Evolutionary conservation across 2,888 invertebrate genomes (phyloP).

Genomic region (Zeuzera pyrina): DNA sequence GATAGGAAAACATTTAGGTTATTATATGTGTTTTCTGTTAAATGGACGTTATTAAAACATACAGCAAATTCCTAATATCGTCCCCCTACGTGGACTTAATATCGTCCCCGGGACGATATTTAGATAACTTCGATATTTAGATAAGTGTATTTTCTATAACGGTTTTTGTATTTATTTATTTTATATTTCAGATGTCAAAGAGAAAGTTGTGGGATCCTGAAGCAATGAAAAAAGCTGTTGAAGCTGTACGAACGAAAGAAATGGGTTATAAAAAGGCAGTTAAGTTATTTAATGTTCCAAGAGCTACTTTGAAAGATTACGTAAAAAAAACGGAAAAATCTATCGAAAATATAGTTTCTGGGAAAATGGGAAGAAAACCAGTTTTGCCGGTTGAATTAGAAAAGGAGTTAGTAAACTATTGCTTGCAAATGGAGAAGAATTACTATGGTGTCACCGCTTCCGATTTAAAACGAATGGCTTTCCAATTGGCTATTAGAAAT

Average conservation of each 20-base stretch:
- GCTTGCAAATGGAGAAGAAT: slow-evolving; percentile 11
- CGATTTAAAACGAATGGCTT: slow-evolving; percentile 8
- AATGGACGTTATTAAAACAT: too few species aligned
- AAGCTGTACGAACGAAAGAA: slow-evolving; percentile 12
- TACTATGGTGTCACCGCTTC: slow-evolving; percentile 8
- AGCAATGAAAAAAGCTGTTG: slow-evolving; percentile 11
- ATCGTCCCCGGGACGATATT: too few species aligned
- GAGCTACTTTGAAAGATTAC: slow-evolving; percentile 14
- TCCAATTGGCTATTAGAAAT: slow-evolving; percentile 5
- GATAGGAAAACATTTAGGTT: too few species aligned
- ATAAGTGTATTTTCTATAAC: too few species aligned
- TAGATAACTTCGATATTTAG: too few species aligned
- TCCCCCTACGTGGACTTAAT: too few species aligned
- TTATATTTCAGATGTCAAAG: too few species aligned
- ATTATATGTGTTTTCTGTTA: too few species aligned
- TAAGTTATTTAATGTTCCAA: slow-evolving; percentile 15
- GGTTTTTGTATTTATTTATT: too few species aligned
- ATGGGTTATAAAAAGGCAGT: slow-evolving; percentile 16
- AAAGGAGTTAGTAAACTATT: slow-evolving; percentile 8
- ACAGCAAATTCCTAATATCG: too few species aligned
- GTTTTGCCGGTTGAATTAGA: slow-evolving; percentile 4
- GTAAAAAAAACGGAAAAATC: slow-evolving; percentile 8
- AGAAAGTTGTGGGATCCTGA: slow-evolving; percentile 9
- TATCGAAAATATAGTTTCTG: slow-evolving; percentile 9
- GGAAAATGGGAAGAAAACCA: slow-evolving; percentile 8